A percentile compares a stretch with the other conserved stretches of the same genome.
phyloP scores from a whole-genome alignment of 2,113 vertebrate species.

The Gambusia affinis region DNA sequence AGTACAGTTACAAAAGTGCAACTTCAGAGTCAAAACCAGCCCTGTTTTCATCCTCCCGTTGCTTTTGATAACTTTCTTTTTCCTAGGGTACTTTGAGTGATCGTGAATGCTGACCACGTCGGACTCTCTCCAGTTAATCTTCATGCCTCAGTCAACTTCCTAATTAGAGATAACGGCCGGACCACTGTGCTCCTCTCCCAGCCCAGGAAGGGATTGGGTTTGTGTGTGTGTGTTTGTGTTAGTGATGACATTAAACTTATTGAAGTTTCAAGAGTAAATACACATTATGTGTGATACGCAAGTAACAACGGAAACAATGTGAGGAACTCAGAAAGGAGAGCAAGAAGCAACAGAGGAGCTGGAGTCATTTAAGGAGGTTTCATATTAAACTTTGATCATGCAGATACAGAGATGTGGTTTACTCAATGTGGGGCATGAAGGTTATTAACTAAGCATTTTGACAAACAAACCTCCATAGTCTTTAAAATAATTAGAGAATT shows the following conservation, averaged over 20 bases:
- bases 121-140: conserved; percentile 83
- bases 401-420: background rate
- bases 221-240: conserved; percentile 51
- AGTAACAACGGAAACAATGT: conserved; percentile 6
- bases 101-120: conserved; percentile 70
- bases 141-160: conserved; percentile 87
- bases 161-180: conserved; percentile 88
- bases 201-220: conserved; percentile 71
- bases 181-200: conserved; percentile 76
- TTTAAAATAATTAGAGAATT: too few species aligned
- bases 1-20: background rate
- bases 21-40: background rate
- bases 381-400: background rate
- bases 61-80: conserved; percentile 39
- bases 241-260: conserved; percentile 62
- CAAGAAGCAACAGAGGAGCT: background rate
- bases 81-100: conserved; percentile 39
- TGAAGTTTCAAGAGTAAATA: conserved; percentile 50
- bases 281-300: conserved; percentile 16
- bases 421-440: background rate
- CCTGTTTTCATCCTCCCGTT: conserved; percentile 19
- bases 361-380: background rate
- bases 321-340: background rate
- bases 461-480: too few species aligned
- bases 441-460: background rate